These are phyloP conservation scores for Coremacera marginata DNA, from an alignment of 2,888 invertebrate species.

Conservation along the genomic window DNA sequence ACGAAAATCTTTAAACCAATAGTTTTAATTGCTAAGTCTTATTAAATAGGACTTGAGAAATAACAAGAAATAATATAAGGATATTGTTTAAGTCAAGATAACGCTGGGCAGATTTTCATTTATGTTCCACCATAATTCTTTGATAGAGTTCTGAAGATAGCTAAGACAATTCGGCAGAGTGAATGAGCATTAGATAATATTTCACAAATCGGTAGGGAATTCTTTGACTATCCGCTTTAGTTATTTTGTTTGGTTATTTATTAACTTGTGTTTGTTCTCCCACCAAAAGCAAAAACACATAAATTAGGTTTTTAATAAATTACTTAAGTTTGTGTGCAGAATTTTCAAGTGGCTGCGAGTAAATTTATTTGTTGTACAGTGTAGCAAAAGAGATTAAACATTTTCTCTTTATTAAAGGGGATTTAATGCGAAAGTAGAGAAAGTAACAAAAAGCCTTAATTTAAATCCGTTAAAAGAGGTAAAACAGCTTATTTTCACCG, in stretches of 20 bases:
- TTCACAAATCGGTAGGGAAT: slow-evolving; percentile 43
- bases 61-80: no score
- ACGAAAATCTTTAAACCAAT: slow-evolving; percentile 28
- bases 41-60: no score
- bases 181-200: slow-evolving; percentile 45
- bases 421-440: not conserved
- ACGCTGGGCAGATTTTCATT: no score
- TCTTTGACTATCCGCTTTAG: not conserved
- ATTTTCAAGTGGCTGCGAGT: slow-evolving; percentile 20
- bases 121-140: no score
- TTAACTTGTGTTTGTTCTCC: slow-evolving; percentile 12
- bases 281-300: slow-evolving; percentile 47
- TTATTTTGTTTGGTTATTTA: not conserved
- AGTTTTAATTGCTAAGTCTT: slow-evolving; percentile 2
- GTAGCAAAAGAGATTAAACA: slow-evolving; percentile 8
- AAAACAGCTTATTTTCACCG: not conserved
- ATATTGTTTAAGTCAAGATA: no score
- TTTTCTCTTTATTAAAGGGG: no score
- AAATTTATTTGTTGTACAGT: not conserved
- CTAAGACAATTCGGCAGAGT: not conserved
- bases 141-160: no score
- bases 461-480: not conserved
- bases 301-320: slow-evolving; percentile 56
- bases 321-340: slow-evolving; percentile 44
- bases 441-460: not conserved